Evolutionary conservation across 2,797 vertebrate species (phyloP).

Genomic region (Helarctos malayanus): DNA sequence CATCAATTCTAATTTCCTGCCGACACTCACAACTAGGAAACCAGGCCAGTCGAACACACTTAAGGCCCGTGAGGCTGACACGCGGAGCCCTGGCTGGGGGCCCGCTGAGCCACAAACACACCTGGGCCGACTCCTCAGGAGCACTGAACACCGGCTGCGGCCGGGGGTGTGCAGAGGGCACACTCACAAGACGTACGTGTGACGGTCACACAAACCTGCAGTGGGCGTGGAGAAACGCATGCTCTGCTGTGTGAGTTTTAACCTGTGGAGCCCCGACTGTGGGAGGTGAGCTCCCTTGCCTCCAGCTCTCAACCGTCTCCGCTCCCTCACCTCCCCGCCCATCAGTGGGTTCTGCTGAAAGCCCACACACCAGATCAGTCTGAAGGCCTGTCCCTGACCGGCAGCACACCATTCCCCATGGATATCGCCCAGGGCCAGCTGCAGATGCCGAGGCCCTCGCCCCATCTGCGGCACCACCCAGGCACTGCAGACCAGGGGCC

Average conservation of each 20-base stretch:
- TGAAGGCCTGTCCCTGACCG: background rate
- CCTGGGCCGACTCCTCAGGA: background rate
- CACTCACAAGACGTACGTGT: rapidly evolving
- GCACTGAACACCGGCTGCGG: background rate
- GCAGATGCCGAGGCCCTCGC: background rate
- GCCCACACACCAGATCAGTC: background rate
- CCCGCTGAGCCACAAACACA: no score
- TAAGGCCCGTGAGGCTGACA: background rate
- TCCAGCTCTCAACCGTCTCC: background rate
- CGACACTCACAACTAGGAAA: background rate
- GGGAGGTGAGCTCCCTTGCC: background rate
- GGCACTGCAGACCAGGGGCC: background rate
- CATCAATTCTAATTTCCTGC: background rate
- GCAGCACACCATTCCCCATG: background rate
- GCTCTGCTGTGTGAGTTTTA: background rate
- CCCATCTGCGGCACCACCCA: no score
- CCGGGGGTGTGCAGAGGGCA: background rate
- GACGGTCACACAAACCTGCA: no score
- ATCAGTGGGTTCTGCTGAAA: background rate
- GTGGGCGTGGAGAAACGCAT: background rate
- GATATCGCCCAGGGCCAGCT: background rate
- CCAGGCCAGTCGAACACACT: no score
- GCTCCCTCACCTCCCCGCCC: background rate
- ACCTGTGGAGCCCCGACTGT: background rate
- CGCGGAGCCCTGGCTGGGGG: background rate